Base-by-base conservation (phyloP, 1,140 invertebrate species). In the Bradysia coprophila region DNA sequence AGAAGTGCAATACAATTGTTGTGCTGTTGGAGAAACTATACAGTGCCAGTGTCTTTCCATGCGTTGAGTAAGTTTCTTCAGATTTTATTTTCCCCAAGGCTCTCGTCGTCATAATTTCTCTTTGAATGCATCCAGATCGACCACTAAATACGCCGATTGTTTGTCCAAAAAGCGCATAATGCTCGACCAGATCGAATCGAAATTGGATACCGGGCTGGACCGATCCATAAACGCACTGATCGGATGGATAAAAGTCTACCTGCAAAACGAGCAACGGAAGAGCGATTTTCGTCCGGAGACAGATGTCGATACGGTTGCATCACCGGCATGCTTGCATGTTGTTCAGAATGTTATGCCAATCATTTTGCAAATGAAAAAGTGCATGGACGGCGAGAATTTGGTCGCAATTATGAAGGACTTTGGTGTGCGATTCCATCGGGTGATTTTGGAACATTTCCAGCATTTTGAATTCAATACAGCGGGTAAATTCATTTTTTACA, bases 391-490 rank as follows among this genome's bases (percentile, higher is more conserved):
- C 0, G 91, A 91, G 51, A 97, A 98, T 68, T 69, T 91, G 16
- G 80, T 82, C 51, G 76, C 76, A 20, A 76, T 94, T 4, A 64
- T 94, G 11, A 76, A 79, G 19, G 94, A 98, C 62, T 66, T 98
- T 2, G 93, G 93, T 1, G 74, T 82, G 18, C 67, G 90, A 38
- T 76, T 98, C 46, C 93, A 98, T 63, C 66, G 90, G 43, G 78
- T 91, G n/a, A 82, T 98, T 41, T 92, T 91, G 53, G 91, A 96
- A 50, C 94, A 98, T 65, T 66, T 98, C 32, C 78, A 87, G 48
- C 85, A 89, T 51, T 97, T 89, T 69, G 86, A 91, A 54, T 98
- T 94, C 54, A 96, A 91, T 65, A 88, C 86, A 16, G 78, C 89
- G 44, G 94, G 85, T 82, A 55, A 49, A 10, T 21, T 28, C 22